phyloP scores from a whole-genome alignment of 2,797 vertebrate genomes.

The Enteromius fasciolatus region DNA sequence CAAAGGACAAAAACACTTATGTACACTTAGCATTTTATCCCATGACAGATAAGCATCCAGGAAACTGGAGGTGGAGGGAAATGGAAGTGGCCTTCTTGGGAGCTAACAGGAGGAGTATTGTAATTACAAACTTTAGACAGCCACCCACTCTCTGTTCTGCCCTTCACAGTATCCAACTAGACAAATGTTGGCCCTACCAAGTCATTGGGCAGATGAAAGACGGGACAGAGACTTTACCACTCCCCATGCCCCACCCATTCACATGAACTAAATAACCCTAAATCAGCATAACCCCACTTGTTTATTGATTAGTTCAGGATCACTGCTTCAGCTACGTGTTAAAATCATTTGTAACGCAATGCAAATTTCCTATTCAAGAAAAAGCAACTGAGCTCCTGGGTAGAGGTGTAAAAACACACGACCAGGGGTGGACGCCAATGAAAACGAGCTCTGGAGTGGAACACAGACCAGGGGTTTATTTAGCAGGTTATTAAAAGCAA shows the following conservation, averaged over 20 bases:
- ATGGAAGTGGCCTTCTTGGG: slow-evolving; percentile 17
- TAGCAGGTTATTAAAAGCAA: slow-evolving; percentile 68
- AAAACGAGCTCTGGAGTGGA: slow-evolving; percentile 58
- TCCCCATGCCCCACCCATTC: slow-evolving; percentile 69
- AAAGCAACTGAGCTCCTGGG: slow-evolving; percentile 10
- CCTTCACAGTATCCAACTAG: slow-evolving; percentile 61
- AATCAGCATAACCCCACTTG: slow-evolving; percentile 74
- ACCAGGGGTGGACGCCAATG: slow-evolving; percentile 53
- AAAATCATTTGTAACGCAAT: neutral
- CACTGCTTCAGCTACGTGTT: neutral
- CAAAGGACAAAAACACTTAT: slow-evolving; percentile 26
- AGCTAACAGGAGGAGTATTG: slow-evolving; percentile 12
- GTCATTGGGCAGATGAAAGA: slow-evolving; percentile 9
- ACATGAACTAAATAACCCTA: slow-evolving; percentile 76
- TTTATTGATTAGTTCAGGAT: neutral
- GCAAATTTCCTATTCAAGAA: neutral
- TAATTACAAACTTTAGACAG: slow-evolving; percentile 37
- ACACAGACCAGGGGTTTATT: slow-evolving; percentile 62
- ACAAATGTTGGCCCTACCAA: slow-evolving; percentile 56
- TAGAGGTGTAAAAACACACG: slow-evolving; percentile 34
- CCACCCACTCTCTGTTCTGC: slow-evolving; percentile 53
- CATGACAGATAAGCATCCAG: slow-evolving; percentile 1
- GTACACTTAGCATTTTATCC: slow-evolving; percentile 15
- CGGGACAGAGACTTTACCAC: slow-evolving; percentile 52
- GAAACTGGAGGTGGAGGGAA: slow-evolving; percentile 18